A percentile compares a stretch with the other conserved stretches of the same genome.
Evolutionary conservation across 2,888 invertebrate genomes (phyloP).

Genomic region (Calliopum simillimum): DNA sequence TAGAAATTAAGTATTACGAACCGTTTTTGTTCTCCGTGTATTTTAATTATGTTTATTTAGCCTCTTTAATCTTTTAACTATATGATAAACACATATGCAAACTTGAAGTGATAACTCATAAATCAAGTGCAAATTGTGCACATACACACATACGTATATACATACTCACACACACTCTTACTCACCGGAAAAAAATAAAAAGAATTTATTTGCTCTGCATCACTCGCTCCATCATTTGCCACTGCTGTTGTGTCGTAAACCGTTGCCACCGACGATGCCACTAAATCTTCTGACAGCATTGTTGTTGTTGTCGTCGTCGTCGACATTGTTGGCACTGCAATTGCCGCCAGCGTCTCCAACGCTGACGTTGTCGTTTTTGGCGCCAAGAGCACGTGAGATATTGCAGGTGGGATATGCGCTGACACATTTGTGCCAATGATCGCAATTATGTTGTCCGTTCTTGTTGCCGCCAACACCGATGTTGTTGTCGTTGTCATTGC

Average conservation of each 20-base stretch:
- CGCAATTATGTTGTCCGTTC: not conserved
- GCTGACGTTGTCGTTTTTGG: slow-evolving; percentile 49
- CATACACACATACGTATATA: no score
- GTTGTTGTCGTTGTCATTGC: slow-evolving; percentile 5
- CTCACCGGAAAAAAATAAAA: slow-evolving; percentile 68
- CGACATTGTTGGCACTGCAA: slow-evolving; percentile 6
- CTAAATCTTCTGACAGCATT: slow-evolving; percentile 24
- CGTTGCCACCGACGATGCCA: slow-evolving; percentile 36
- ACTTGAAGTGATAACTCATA: no score
- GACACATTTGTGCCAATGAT: slow-evolving; percentile 7
- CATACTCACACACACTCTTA: slow-evolving; percentile 47
- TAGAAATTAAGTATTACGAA: no score
- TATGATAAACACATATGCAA: no score
- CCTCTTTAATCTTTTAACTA: no score
- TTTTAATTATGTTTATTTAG: no score
- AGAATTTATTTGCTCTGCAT: slow-evolving; percentile 61
- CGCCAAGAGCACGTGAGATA: slow-evolving; percentile 61
- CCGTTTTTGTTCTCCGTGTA: no score
- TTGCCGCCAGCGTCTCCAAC: slow-evolving; percentile 27
- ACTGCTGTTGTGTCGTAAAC: slow-evolving; percentile 42
- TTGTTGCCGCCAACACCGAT: slow-evolving; percentile 40
- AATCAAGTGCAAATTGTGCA: no score
- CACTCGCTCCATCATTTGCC: slow-evolving; percentile 36
- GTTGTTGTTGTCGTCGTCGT: slow-evolving; percentile 27
- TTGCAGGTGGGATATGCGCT: slow-evolving; percentile 56